Percentiles rank a stretch among this genome's conserved stretches.
Conservation (phyloP, 2,888 invertebrate species). For the Pristionchus maxplancki region DNA sequence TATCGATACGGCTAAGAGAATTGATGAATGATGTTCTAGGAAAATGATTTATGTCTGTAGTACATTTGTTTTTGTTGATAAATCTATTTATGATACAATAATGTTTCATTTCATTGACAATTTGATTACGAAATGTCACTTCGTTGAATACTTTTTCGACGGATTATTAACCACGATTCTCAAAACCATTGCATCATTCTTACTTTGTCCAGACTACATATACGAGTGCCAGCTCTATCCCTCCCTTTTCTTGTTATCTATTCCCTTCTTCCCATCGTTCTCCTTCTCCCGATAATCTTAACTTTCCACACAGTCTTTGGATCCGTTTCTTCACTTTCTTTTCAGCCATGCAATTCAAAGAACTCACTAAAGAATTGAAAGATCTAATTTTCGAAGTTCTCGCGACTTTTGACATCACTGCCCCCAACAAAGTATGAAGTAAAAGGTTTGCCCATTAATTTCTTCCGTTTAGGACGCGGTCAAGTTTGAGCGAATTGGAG, state of each 20-base stretch:
- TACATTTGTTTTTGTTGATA: neutral
- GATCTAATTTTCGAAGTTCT: neutral
- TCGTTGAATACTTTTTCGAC: neutral
- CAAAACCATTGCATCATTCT: neutral
- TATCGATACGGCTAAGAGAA: neutral
- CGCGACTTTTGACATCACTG: neutral
- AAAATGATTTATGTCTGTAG: neutral
- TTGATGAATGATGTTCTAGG: neutral
- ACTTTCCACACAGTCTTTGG: neutral
- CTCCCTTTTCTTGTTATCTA: too few relatives aligned
- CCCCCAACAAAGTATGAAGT: neutral
- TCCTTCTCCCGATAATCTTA: neutral
- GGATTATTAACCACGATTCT: neutral
- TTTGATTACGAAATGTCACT: neutral
- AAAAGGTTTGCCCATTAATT: neutral
- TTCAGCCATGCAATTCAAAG: neutral
- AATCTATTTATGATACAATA: too few relatives aligned
- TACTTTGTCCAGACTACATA: neutral
- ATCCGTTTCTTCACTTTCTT: neutral
- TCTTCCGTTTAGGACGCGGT: neutral
- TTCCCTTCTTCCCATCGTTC: too few relatives aligned
- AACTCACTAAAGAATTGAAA: neutral
- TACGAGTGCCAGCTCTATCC: too few relatives aligned
- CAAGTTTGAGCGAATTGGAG: neutral
- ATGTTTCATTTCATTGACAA: too few relatives aligned